These are phyloP conservation scores for Panagrolaimus sp. DNA, from an alignment of 1,140 invertebrate genomes.

Conservation along the genomic window DNA sequence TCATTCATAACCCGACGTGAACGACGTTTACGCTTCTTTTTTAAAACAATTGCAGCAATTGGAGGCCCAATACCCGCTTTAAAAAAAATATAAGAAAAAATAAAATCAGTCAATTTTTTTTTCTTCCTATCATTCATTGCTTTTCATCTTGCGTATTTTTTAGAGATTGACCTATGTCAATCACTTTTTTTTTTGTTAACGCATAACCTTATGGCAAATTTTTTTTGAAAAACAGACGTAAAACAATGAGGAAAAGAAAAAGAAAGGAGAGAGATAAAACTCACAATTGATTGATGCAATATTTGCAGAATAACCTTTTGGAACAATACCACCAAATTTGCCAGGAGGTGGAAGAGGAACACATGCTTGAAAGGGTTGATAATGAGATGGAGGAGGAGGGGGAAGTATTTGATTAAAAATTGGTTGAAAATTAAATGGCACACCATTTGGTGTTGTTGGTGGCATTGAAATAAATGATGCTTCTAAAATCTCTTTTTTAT, in stretches of 20 bases:
- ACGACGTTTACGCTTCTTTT: constrained; percentile 24
- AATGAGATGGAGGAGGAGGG: neutral
- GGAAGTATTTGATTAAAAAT: neutral
- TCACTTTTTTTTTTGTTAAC: constrained; percentile 14
- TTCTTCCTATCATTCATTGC: neutral
- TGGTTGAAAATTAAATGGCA: constrained; percentile 4
- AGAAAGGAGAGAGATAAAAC: neutral
- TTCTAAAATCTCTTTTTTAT: neutral
- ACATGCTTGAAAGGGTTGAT: neutral
- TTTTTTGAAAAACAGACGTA: neutral
- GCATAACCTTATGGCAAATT: neutral
- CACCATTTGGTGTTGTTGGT: neutral
- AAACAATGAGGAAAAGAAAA: neutral
- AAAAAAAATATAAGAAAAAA: neutral
- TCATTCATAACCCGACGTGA: constrained; percentile 10
- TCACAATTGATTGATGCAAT: constrained; percentile 18
- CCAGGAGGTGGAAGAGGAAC: neutral
- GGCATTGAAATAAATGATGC: neutral
- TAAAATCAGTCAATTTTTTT: constrained; percentile 9
- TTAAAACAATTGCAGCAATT: constrained; percentile 20
- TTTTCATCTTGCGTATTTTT: neutral
- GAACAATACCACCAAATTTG: constrained; percentile 11
- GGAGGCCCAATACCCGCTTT: constrained; percentile 17
- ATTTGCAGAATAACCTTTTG: constrained; percentile 21
- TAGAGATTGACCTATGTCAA: constrained; percentile 6